Evolutionary conservation across 2,797 vertebrate species (phyloP), one percentile per base, ranked within the genome.

Genomic region (Australoheros facetus): DNA sequence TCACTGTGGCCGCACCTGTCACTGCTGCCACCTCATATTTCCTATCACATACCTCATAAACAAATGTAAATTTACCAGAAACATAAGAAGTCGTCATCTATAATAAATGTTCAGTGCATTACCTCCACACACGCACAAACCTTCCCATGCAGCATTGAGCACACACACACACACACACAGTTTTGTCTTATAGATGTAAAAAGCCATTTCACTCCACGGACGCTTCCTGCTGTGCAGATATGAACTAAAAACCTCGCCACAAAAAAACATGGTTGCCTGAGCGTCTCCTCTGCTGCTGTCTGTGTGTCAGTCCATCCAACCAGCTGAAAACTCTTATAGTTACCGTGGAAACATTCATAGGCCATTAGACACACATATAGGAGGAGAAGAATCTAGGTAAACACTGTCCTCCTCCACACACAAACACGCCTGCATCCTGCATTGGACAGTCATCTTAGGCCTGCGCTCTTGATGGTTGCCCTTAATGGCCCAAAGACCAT

Each of bases 341-440:
- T 94, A 93, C 94, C 91, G 89, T 95, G 93, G 95, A 94, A 94
- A 95, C 95, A 88, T 95, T 91, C 93, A 94, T 93, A 95, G 93
- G 87, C 92, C 94, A 95, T 95, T 95, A 95, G 92, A 88, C 87
- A 88, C 92, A 94, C 85, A 93, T 89, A 93, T 90, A 83, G 89
- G 79, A 81, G 88, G 88, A 90, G 79, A 87, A 85, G 86, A 88
- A 89, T 87, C 85, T 81, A 93, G 92, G 95, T 95, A 94, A 95
- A 94, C 90, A 84, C 79, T 23, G 82, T 78, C 89, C 88, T 88
- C 85, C 86, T 82, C 79, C 86, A 75, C 81, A 58, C 82, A 80
- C 14, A 75, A 69, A 85, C 75, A 79, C 56, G 73, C 75, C 37
- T 56, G 23, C 78, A 79, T 60, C 53, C 77, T 74, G 70, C 83